Evolutionary conservation across 2,113 vertebrate genomes (phyloP), one percentile per base, ranked within the genome.

Genomic region (Emydura subglobosa): DNA sequence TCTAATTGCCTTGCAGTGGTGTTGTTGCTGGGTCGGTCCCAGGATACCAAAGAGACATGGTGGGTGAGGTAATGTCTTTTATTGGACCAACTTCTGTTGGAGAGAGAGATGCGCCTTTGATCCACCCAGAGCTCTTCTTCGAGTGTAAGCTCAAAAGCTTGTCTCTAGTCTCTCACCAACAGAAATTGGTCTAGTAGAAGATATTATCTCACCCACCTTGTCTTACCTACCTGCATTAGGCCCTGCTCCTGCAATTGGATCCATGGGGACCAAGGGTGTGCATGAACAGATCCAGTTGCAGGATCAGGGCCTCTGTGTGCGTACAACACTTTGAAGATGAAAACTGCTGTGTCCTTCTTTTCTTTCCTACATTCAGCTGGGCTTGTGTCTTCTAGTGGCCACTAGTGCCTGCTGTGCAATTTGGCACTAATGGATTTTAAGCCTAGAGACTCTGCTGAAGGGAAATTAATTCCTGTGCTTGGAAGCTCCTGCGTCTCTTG

Each of bases 371-470:
- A 1, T 50, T 87, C 57, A 80, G 51, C 79, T 47, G 76, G 80
- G 10, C n/a, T 95, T 65, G 79, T 1, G 11, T 81, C 90, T 79
- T 87, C 57, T 95, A 79, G 89, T 1, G 19, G 87, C 79, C 92
- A 50, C 82, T 1, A 1, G 51, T 3, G 79, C 65, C 90, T 87
- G 61, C 2, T 2, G 61, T 0, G 1, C 65, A 34, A 2, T 27
- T 94, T 81, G 6, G 57, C 0, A 0, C 78, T 96, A 97, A 97
- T 98, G 95, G 91, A 86, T 96, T 93, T 97, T 79, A 94, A 89
- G 21, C 3, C 17, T 55, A 27, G 5, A 7, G 44, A 88, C 76
- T 88, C 76, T 65, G 68, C 31, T 27, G 42, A 88, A 59, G 82
- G 93, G 76, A 79, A 51, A 81, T 57, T 87, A 88, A 79, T 91